phyloP scores from a whole-genome alignment of 2,888 invertebrate genomes.

The Cephalotes varians region DNA sequence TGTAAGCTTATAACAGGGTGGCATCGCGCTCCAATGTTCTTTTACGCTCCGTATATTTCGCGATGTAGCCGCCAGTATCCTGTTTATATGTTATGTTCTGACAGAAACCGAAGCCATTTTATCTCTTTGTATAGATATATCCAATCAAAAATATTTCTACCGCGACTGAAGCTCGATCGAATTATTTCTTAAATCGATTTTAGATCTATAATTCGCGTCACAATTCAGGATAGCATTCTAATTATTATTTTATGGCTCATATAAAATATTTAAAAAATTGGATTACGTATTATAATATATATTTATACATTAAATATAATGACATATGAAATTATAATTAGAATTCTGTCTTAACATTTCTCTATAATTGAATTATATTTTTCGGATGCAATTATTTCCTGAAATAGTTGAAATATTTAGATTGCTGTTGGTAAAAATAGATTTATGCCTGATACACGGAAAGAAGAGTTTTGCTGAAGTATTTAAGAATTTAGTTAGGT shows the following conservation, averaged over 20 bases:
- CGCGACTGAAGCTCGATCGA: background rate
- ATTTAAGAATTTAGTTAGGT: too few species aligned
- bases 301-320: background rate
- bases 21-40: slow-evolving; percentile 25
- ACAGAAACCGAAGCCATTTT: background rate
- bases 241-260: background rate
- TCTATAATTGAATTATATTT: background rate
- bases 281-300: background rate
- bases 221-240: background rate
- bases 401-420: background rate
- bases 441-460: background rate
- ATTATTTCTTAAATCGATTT: background rate
- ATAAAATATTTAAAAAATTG: background rate
- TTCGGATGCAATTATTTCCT: background rate
- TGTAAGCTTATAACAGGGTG: slow-evolving; percentile 58
- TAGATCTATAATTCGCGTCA: background rate
- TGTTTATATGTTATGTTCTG: slow-evolving; percentile 25
- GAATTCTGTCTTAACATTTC: background rate
- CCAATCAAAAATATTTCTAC: background rate
- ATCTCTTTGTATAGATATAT: slow-evolving; percentile 2
- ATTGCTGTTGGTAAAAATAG: background rate
- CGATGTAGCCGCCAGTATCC: background rate
- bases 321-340: background rate
- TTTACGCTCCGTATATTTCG: slow-evolving; percentile 7
- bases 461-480: too few species aligned